A percentile compares a stretch with the other conserved stretches of the same genome.
Conservation (phyloP, 2,113 vertebrate species). For the Ictalurus furcatus region DNA sequence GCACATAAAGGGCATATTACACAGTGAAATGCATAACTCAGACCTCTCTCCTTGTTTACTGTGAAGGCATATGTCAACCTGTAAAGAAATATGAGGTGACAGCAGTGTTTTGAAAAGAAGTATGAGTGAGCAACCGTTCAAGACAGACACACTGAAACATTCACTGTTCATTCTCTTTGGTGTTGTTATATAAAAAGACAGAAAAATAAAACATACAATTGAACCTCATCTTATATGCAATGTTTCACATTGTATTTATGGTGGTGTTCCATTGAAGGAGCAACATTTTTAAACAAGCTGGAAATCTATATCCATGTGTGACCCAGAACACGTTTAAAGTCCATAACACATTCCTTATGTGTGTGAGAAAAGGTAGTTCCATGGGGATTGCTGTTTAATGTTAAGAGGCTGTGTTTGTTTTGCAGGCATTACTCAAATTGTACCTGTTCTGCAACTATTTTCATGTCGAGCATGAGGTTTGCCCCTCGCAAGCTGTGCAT, state of each 20-base stretch:
- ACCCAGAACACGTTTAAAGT: constrained; percentile 57
- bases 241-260: constrained; percentile 33
- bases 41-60: constrained; percentile 20
- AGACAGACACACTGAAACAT: constrained; percentile 19
- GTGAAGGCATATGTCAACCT: constrained; percentile 8
- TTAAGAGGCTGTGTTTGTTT: constrained; percentile 65
- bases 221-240: constrained; percentile 8
- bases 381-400: constrained; percentile 63
- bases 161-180: constrained; percentile 3
- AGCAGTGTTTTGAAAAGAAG: constrained; percentile 28
- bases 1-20: constrained; percentile 36
- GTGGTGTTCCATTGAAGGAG: background rate
- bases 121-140: constrained; percentile 10
- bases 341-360: constrained; percentile 64
- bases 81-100: constrained; percentile 16
- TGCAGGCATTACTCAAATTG: constrained; percentile 64
- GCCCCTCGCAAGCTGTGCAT: background rate
- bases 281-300: constrained; percentile 32
- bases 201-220: constrained; percentile 23
- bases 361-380: constrained; percentile 57
- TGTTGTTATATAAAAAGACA: constrained; percentile 27
- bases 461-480: constrained; percentile 9
- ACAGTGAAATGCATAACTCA: constrained; percentile 32
- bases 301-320: constrained; percentile 34
- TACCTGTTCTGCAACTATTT: constrained; percentile 57